A percentile compares a stretch with the other conserved stretches of the same genome.
Conservation (phyloP, 2,797 vertebrate species). For the Linurgus olivaceus region DNA sequence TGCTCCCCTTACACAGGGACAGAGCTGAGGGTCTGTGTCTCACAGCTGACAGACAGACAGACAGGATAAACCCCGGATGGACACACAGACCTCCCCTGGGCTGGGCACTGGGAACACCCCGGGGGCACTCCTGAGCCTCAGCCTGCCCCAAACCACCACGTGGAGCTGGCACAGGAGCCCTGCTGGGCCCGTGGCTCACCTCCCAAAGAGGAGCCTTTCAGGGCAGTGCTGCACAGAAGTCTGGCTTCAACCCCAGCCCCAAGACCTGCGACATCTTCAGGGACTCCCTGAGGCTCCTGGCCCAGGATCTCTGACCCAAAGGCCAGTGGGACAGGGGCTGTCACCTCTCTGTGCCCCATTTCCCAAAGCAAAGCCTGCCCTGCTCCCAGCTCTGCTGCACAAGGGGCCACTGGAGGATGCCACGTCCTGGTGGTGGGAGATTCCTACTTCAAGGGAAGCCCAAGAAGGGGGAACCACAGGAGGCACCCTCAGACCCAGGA, state of each 20-base stretch:
- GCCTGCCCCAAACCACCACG: neutral
- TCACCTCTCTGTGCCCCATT: neutral
- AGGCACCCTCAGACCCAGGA: neutral
- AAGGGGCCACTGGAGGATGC: accelerated
- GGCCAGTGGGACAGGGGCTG: neutral
- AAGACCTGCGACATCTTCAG: neutral
- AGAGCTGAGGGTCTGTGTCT: neutral
- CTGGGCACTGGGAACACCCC: neutral
- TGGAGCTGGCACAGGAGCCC: neutral
- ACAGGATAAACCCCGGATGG: neutral
- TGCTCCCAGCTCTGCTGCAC: neutral
- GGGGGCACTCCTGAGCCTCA: neutral
- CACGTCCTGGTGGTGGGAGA: accelerated
- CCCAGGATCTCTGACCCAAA: neutral
- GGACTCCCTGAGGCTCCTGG: neutral
- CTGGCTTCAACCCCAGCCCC: neutral
- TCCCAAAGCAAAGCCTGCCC: neutral
- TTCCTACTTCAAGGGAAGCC: neutral
- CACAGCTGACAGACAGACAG: neutral
- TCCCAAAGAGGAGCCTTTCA: neutral
- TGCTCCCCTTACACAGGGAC: neutral
- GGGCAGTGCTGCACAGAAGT: neutral
- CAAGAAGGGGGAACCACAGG: neutral
- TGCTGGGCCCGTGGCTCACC: neutral
- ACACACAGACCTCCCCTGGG: neutral